phyloP scores from a whole-genome alignment of 2,797 vertebrate genomes.

The Sebastes oblongus region DNA sequence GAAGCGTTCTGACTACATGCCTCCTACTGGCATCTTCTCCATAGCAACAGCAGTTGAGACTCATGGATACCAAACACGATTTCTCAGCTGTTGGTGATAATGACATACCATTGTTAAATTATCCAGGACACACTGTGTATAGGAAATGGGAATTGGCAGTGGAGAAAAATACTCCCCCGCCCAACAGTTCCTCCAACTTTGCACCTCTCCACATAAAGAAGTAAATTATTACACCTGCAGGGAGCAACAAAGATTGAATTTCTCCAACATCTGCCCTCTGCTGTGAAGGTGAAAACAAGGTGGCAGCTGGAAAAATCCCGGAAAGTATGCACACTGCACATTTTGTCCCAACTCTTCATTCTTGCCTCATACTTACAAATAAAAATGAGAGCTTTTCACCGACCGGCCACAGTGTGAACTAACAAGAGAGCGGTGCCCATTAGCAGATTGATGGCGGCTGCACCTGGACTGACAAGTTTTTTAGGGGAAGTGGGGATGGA shows the following conservation, averaged over 20 bases:
- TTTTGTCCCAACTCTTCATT: background rate
- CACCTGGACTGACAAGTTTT: conserved; percentile 47
- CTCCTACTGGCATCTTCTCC: background rate
- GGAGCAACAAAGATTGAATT: conserved; percentile 14
- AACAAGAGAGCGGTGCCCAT: conserved; percentile 25
- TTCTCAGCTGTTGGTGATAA: background rate
- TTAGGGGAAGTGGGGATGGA: conserved; percentile 24
- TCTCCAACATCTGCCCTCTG: background rate
- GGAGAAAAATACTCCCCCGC: background rate
- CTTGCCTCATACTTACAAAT: background rate
- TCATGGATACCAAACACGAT: background rate
- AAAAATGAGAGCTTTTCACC: conserved; percentile 16
- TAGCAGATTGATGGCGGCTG: conserved; percentile 47
- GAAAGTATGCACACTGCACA: background rate
- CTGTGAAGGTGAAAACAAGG: conserved; percentile 30
- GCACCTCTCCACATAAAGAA: background rate
- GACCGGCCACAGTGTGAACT: background rate
- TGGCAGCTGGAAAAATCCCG: background rate
- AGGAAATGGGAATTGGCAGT: background rate
- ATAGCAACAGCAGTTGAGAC: background rate
- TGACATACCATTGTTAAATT: background rate
- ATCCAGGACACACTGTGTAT: background rate
- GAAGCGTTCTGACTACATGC: background rate
- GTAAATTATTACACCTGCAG: conserved; percentile 24
- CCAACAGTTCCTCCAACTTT: background rate